Percentiles rank a stretch among this genome's conserved stretches.
These are phyloP conservation scores for Polydesmus complanatus DNA, from an alignment of 2,888 invertebrate species.

Conservation along the genomic window DNA sequence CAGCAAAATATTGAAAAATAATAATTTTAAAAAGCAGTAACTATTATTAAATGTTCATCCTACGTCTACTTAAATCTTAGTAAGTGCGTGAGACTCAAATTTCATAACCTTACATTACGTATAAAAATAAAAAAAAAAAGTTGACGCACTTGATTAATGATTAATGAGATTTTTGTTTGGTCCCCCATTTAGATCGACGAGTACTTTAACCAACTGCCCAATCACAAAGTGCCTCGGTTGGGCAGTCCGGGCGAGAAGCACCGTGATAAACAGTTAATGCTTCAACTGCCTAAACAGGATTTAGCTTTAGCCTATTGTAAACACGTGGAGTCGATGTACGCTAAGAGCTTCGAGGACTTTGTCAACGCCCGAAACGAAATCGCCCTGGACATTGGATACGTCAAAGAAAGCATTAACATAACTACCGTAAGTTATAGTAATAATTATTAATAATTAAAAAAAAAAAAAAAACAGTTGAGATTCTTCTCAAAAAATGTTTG, in stretches of 20 bases:
- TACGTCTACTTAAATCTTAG: too few relatives aligned
- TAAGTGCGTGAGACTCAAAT: too few relatives aligned
- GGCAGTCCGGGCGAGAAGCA: slow-evolving; percentile 67
- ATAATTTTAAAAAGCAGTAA: too few relatives aligned
- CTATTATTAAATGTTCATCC: too few relatives aligned
- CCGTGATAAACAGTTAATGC: slow-evolving; percentile 64
- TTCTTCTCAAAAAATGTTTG: too few relatives aligned
- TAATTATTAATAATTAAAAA: neutral
- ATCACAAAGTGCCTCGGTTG: slow-evolving; percentile 59
- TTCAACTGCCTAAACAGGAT: slow-evolving; percentile 89
- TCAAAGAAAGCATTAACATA: slow-evolving; percentile 32
- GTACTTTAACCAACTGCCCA: slow-evolving; percentile 78
- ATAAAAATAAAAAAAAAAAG: neutral
- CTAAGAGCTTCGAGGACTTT: slow-evolving; percentile 81
- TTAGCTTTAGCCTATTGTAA: slow-evolving; percentile 76
- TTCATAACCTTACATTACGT: neutral
- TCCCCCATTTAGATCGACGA: slow-evolving; percentile 76
- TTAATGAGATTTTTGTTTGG: slow-evolving; percentile 10
- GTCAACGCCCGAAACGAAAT: slow-evolving; percentile 87
- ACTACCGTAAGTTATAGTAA: slow-evolving; percentile 28
- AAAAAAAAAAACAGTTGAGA: too few relatives aligned
- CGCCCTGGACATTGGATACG: slow-evolving; percentile 77
- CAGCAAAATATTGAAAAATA: too few relatives aligned
- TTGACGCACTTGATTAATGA: neutral
- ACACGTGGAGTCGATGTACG: slow-evolving; percentile 62